Evolutionary conservation across 2,113 vertebrate species (phyloP).

Genomic region (Dendrocopos noguchii): DNA sequence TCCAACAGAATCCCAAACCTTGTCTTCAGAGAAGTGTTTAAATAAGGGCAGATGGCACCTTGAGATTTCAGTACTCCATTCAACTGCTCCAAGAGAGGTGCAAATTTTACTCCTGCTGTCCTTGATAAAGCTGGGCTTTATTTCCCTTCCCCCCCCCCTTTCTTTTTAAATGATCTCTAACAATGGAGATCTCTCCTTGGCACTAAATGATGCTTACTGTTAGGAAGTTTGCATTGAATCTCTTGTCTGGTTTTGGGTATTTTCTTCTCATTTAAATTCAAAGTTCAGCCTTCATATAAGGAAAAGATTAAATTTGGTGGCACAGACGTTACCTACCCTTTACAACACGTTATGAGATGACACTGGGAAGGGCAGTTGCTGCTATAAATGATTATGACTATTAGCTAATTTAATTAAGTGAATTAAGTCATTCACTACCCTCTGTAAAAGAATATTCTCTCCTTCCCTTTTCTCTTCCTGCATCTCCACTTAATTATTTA

Average conservation of each 20-base stretch:
- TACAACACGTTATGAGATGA: neutral
- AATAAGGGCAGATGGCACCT: neutral
- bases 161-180: neutral
- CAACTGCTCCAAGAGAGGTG: neutral
- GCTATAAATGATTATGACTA: neutral
- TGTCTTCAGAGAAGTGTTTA: neutral
- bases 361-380: neutral
- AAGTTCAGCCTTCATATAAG: neutral
- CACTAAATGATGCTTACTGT: neutral
- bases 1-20: neutral
- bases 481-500: neutral
- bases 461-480: neutral
- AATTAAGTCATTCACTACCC: neutral
- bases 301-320: neutral
- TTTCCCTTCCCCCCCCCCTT: neutral
- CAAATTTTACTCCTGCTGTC: neutral
- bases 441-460: neutral
- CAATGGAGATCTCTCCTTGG: neutral
- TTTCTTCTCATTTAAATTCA: constrained; percentile 13
- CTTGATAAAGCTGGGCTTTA: neutral
- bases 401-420: neutral
- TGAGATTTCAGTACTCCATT: neutral
- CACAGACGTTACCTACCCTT: neutral
- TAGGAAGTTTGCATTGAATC: neutral
- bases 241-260: neutral